Evolutionary conservation across 2,888 invertebrate genomes (phyloP).

Genomic region (Tetropium fuscum): DNA sequence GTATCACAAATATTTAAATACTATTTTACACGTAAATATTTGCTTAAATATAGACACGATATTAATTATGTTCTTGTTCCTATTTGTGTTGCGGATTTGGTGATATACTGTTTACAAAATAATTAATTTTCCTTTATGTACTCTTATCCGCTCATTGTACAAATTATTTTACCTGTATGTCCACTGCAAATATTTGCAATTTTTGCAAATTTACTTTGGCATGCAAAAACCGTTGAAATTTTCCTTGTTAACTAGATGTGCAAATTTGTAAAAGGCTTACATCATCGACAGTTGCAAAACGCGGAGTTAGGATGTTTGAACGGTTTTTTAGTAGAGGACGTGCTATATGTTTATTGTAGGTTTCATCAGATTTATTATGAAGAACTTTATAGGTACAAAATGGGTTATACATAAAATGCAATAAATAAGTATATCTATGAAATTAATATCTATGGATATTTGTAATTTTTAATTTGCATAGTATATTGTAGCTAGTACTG

Average conservation of each 20-base stretch:
- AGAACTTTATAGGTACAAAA: not conserved
- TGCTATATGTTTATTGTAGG: not conserved
- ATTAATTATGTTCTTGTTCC: too few relatives aligned
- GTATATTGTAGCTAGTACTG: too few relatives aligned
- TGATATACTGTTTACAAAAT: slow-evolving; percentile 17
- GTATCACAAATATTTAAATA: too few relatives aligned
- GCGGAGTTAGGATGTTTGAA: slow-evolving; percentile 18
- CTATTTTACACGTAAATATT: too few relatives aligned
- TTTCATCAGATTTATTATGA: not conserved
- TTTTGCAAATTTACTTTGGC: slow-evolving; percentile 28
- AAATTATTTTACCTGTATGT: slow-evolving; percentile 22
- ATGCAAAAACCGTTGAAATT: slow-evolving; percentile 22
- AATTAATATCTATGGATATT: too few relatives aligned
- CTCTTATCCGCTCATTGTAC: slow-evolving; percentile 5
- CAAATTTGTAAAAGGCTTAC: slow-evolving; percentile 18
- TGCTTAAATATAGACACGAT: too few relatives aligned
- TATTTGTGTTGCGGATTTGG: slow-evolving; percentile 17
- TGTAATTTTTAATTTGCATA: too few relatives aligned
- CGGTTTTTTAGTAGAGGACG: not conserved
- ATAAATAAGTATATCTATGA: too few relatives aligned
- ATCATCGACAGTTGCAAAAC: slow-evolving; percentile 15
- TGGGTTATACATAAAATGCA: too few relatives aligned
- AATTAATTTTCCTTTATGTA: slow-evolving; percentile 23
- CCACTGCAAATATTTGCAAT: slow-evolving; percentile 25
- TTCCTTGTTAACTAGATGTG: slow-evolving; percentile 16